phyloP scores from a whole-genome alignment of 2,888 invertebrate species.

The Epiblema foenella region DNA sequence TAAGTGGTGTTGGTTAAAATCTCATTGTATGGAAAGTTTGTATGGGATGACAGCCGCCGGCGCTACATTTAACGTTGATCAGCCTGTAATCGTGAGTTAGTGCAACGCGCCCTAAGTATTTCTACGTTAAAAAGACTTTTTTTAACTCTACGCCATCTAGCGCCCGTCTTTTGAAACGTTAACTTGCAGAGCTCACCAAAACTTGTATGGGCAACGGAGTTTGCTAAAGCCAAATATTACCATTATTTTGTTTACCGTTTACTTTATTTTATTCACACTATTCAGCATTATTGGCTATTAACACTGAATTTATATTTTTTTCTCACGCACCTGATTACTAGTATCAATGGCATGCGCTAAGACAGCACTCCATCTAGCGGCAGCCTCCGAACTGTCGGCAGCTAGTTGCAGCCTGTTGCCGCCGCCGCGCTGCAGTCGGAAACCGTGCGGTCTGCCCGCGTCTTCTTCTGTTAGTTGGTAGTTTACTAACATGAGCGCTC shows the following conservation, averaged over 20 bases:
- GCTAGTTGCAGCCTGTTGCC: constrained; percentile 91
- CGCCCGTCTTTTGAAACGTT: not conserved
- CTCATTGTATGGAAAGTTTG: too few species aligned
- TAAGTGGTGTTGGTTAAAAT: too few species aligned
- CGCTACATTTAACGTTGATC: too few species aligned
- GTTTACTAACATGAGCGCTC: constrained; percentile 94
- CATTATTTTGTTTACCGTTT: too few species aligned
- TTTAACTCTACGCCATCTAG: constrained; percentile 41
- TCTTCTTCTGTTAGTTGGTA: constrained; percentile 90
- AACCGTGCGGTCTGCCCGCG: constrained; percentile 87
- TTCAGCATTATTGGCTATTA: too few species aligned
- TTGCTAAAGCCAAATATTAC: too few species aligned
- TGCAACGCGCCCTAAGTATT: too few species aligned
- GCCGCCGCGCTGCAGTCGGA: constrained; percentile 89
- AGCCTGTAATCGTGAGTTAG: too few species aligned
- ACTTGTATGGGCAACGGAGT: too few species aligned
- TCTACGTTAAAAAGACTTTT: not conserved
- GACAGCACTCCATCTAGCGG: constrained; percentile 91
- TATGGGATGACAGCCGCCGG: too few species aligned
- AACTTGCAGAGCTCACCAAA: not conserved
- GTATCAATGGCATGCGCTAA: constrained; percentile 91
- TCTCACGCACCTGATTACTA: constrained; percentile 85
- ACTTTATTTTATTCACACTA: too few species aligned
- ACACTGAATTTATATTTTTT: not conserved
- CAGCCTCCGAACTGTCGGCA: constrained; percentile 90